Evolutionary conservation across 2,113 vertebrate species (phyloP), one percentile per base, ranked within the genome.

Genomic region (Cathartes aura): DNA sequence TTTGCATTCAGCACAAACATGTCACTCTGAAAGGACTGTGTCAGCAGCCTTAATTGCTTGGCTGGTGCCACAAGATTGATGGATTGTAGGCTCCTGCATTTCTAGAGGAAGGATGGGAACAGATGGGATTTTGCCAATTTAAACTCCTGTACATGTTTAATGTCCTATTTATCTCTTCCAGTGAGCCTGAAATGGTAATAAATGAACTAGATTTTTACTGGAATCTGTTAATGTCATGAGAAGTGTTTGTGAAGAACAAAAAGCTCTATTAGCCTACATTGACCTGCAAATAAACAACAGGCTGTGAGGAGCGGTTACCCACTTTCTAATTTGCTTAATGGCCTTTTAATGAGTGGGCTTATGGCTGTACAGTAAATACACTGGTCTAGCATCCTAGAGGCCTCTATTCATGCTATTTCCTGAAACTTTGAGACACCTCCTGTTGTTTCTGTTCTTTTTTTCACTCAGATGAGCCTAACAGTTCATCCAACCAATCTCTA

Each of bases 51-150:
- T 93, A 96, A 95, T 96, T 96, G 74, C 89, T 93, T 95, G 84
- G 89, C 96, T 95, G 74, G 71, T 96, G 91, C 93, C 93, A 95
- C 81, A 68, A 80, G 94, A 36, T 89, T 96, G 97, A 96, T 93
- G 95, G 89, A 95, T 96, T 80, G 62, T 83, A 83, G 78, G 63
- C 63, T 96, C 53, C 89, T 74, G 82, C 42, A 62, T 94, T 96
- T 96, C 91, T 88, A 91, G 71, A 55, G 87, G 71, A 96, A 76
- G 74, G 74, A 86, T 30, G 58, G 42, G 94, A 96, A 97, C 96
- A 97, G 96, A 97, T 97, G 97, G 95, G 93, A 85, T 96, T 96
- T 97, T 96, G 95, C 96, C 96, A 96, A 80, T 96, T 97, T 96
- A 97, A 97, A 95, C 96, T 94, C 93, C 91, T 94, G 78, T 96